Base-by-base conservation (phyloP, 2,888 invertebrate species). In the Artemia sp. region DNA sequence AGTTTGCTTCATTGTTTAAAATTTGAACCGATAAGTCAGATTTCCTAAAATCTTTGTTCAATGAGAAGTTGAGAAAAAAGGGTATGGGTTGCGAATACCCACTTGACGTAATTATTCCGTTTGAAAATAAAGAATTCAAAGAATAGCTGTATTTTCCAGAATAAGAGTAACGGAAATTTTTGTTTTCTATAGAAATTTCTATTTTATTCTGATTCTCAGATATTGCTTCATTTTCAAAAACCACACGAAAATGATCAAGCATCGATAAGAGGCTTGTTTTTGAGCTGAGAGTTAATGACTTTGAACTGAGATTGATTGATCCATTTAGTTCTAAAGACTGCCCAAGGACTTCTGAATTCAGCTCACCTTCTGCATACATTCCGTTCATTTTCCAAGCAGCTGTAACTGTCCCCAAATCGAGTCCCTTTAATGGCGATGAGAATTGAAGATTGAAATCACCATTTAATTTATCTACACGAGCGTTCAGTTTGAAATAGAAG, bases 401-500 rank as follows among this genome's bases (percentile, higher is more conserved):
- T 50, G 69, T 12, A 5, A 58, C 24, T 12, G 71, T 69, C 38
- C 38, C 38, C 6, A 38, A 38, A 38, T 38, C 38, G n/a, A 69
- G n/a, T 12, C 52, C 38, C 51, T 70, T 50, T 2, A 71, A 67
- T 5, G 71, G 71, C 1, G 71, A 69, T 64, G 66, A 38, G 51
- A 67, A 51, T 19, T 68, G 19, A 19, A 70, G 9, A 9, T 66
- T 68, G 8, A 67, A 12, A 52, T 51, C 51, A 9, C 50, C 5
- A 38, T 68, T 24, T 9, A 11, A 9, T 50, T 67, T 52, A 24
- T 52, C 38, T n/a, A 24, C n/a, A 67, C 24, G 9, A 50, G 51
- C n/a, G 14, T 70, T 10, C 66, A 70, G n/a, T 19, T 68, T 51
- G 6, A 67, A n/a, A 12, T 66, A 64, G 1, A 75, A 66, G 6